phyloP scores from a whole-genome alignment of 2,797 vertebrate genomes.

The Buphagus erythrorhynchus region DNA sequence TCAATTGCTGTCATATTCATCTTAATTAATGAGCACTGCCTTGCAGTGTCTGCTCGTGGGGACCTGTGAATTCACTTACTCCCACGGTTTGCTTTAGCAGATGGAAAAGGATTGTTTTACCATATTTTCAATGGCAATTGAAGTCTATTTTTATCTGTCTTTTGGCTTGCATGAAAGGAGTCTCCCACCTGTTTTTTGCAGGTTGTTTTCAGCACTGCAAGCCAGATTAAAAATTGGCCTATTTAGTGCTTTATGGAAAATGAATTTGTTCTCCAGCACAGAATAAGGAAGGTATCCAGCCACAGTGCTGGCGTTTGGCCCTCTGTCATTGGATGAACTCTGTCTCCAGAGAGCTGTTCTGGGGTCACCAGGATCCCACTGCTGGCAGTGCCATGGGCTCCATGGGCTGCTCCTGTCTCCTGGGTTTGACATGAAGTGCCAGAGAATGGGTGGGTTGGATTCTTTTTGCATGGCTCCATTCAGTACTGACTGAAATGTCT shows the following conservation, averaged over 20 bases:
- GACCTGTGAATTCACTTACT: conserved; percentile 75
- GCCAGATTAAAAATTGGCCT: conserved; percentile 35
- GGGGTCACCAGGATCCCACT: background rate
- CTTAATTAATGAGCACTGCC: conserved; percentile 67
- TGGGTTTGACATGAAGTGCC: background rate
- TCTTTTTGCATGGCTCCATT: background rate
- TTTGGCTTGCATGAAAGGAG: conserved; percentile 71
- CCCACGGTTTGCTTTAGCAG: conserved; percentile 64
- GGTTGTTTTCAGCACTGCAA: conserved; percentile 71
- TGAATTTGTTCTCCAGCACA: conserved; percentile 19
- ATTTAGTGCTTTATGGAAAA: conserved; percentile 48
- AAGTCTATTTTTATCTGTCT: conserved; percentile 78
- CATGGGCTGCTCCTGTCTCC: background rate
- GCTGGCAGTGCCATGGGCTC: background rate
- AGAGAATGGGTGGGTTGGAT: background rate
- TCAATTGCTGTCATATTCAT: background rate
- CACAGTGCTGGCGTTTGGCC: background rate
- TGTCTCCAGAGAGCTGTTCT: background rate
- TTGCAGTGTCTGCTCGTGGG: background rate
- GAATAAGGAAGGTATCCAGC: background rate
- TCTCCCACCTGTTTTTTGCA: conserved; percentile 79
- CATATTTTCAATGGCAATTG: conserved; percentile 69
- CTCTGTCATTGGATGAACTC: background rate
- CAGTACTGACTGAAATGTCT: background rate
- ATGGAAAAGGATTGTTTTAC: conserved; percentile 78